Conservation (phyloP, 1,140 invertebrate species). For the Drosophila cardini region DNA sequence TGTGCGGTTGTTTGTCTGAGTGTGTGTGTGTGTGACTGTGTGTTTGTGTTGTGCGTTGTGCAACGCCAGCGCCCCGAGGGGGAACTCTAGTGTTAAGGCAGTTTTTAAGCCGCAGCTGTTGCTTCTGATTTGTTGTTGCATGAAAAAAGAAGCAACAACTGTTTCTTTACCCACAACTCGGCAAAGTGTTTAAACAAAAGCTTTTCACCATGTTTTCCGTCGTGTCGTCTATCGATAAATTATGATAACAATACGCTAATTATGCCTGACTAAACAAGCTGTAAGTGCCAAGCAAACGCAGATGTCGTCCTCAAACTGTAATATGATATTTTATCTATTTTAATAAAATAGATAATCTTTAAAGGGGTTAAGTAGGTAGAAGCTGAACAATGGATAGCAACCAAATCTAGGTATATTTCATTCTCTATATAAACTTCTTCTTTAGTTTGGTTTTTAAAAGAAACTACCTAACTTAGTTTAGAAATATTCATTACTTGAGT, state of each 20-base stretch:
- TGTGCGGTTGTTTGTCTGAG: slow-evolving; percentile 9
- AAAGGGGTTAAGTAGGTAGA: slow-evolving; percentile 7
- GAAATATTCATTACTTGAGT: too few species aligned
- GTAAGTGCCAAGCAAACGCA: slow-evolving; percentile 4
- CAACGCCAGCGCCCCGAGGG: slow-evolving; percentile 7
- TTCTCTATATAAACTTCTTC: too few species aligned
- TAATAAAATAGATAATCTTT: background rate
- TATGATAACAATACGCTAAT: slow-evolving; percentile 48
- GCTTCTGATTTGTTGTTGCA: slow-evolving; percentile 46
- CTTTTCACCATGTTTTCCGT: slow-evolving; percentile 19
- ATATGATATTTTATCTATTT: slow-evolving; percentile 10
- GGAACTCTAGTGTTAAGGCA: slow-evolving; percentile 31
- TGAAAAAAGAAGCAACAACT: slow-evolving; percentile 29
- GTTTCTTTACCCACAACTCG: slow-evolving; percentile 17
- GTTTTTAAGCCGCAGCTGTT: slow-evolving; percentile 62
- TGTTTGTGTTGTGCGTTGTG: slow-evolving; percentile 6
- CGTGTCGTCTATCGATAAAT: slow-evolving; percentile 41
- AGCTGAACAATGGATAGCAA: too few species aligned
- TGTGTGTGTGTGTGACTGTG: slow-evolving; percentile 7
- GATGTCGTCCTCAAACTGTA: background rate
- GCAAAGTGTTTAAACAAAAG: slow-evolving; percentile 42
- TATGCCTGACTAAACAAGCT: slow-evolving; percentile 27
- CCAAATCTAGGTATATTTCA: too few species aligned
- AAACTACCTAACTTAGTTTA: too few species aligned
- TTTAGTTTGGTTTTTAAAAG: too few species aligned